Percentiles rank a stretch among this genome's conserved stretches.
Evolutionary conservation across 2,113 vertebrate genomes (phyloP).

Genomic region (Paralichthys olivaceus): DNA sequence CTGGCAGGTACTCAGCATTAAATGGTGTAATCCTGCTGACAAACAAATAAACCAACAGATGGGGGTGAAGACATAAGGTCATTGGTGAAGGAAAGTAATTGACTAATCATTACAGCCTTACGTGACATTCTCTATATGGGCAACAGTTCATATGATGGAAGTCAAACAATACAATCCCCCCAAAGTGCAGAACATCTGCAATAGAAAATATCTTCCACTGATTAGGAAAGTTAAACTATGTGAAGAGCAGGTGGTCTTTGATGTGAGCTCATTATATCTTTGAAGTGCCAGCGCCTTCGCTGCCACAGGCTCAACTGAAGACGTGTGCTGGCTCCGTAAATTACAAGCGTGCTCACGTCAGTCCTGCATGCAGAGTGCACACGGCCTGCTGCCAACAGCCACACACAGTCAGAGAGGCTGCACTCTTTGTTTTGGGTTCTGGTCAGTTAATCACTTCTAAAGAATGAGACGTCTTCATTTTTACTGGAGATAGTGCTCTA

Average conservation of each 20-base stretch:
- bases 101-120: too few species aligned
- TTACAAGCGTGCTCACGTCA: conserved; percentile 44
- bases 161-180: neutral
- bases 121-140: too few species aligned
- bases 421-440: conserved; percentile 26
- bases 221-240: conserved; percentile 7
- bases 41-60: neutral
- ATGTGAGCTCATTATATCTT: conserved; percentile 24
- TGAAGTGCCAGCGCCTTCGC: conserved; percentile 34
- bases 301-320: conserved; percentile 1
- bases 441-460: conserved; percentile 39
- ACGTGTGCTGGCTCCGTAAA: conserved; percentile 24
- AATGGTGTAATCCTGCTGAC: neutral
- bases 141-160: neutral
- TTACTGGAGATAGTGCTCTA: conserved; percentile 8
- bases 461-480: conserved; percentile 37
- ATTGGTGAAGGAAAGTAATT: too few species aligned
- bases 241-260: conserved; percentile 11
- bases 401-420: conserved; percentile 4
- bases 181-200: conserved; percentile 6
- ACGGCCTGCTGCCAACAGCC: conserved; percentile 25
- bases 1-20: neutral
- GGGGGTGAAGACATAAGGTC: neutral
- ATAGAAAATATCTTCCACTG: neutral
- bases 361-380: conserved; percentile 26